Conservation (phyloP, 2,888 invertebrate genomes). For the Meiosimyza decipiens region DNA sequence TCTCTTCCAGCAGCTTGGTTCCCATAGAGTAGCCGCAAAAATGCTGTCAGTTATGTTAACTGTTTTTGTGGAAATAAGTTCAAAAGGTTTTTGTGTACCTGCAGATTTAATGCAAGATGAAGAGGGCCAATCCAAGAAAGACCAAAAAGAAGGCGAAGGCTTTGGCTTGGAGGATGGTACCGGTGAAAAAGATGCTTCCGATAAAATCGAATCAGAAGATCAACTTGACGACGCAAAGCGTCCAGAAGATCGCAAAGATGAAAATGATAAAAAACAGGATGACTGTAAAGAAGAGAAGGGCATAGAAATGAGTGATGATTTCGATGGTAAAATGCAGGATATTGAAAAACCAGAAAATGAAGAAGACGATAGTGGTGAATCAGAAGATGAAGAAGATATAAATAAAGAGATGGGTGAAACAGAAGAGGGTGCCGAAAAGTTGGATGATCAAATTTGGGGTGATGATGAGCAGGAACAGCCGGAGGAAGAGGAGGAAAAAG, state of each 20-base stretch:
- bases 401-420: constrained; percentile 98
- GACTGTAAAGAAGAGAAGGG: constrained; percentile 90
- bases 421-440: constrained; percentile 84
- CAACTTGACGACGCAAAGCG: constrained; percentile 89
- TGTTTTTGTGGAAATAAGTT: constrained; percentile 85
- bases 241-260: constrained; percentile 74
- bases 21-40: constrained; percentile 84
- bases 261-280: constrained; percentile 77
- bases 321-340: constrained; percentile 78
- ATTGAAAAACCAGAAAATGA: constrained; percentile 73
- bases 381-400: constrained; percentile 80
- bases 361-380: constrained; percentile 72
- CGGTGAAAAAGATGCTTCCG: constrained; percentile 90
- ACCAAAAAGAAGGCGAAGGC: constrained; percentile 75
- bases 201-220: constrained; percentile 84
- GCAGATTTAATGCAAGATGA: constrained; percentile 83
- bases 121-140: constrained; percentile 70
- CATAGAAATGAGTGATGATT: constrained; percentile 96
- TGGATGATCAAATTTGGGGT: constrained; percentile 85
- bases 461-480: constrained; percentile 86
- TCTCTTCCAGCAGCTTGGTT: constrained; percentile 80
- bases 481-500: constrained; percentile 69
- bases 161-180: constrained; percentile 93
- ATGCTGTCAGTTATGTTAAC: constrained; percentile 84
- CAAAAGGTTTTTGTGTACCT: constrained; percentile 93